A percentile compares a stretch with the other conserved stretches of the same genome.
These are phyloP conservation scores for Sinocyclocheilus anophthalmus DNA, from an alignment of 2,113 vertebrate genomes.

Conservation along the genomic window DNA sequence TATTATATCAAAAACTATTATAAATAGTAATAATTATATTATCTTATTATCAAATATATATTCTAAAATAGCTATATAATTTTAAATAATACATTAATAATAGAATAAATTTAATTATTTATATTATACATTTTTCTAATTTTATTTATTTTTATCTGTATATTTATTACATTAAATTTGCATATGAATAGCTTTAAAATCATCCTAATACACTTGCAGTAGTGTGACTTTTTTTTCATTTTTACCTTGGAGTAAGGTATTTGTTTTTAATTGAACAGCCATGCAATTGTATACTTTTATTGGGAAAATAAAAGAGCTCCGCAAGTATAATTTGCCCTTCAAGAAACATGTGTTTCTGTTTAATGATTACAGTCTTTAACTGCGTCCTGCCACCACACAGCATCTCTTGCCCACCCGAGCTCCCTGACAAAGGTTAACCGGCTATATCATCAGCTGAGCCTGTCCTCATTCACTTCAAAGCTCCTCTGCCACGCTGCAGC, in stretches of 20 bases:
- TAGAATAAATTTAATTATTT: too few species aligned
- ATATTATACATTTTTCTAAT: too few species aligned
- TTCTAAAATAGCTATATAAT: too few species aligned
- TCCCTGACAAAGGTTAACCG: not conserved
- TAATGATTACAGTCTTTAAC: conserved; percentile 20
- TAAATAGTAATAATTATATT: too few species aligned
- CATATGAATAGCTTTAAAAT: too few species aligned
- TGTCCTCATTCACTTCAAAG: conserved; percentile 18
- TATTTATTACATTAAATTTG: too few species aligned
- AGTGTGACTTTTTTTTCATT: not conserved
- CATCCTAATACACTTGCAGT: not conserved
- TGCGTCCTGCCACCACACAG: conserved; percentile 10
- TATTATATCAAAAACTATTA: too few species aligned
- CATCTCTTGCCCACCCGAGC: not conserved
- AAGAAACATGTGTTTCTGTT: conserved; percentile 28
- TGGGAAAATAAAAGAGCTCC: conserved; percentile 12
- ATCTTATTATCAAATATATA: too few species aligned
- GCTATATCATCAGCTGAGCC: conserved; percentile 1
- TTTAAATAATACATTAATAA: too few species aligned
- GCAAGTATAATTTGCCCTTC: conserved; percentile 14
- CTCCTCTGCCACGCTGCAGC: not conserved
- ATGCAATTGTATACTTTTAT: conserved; percentile 15
- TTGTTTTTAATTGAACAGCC: conserved; percentile 40
- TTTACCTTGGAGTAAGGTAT: not conserved
- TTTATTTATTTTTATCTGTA: too few species aligned